Base-by-base conservation (phyloP, 1,140 invertebrate species). In the Eupristina koningsbergeri region DNA sequence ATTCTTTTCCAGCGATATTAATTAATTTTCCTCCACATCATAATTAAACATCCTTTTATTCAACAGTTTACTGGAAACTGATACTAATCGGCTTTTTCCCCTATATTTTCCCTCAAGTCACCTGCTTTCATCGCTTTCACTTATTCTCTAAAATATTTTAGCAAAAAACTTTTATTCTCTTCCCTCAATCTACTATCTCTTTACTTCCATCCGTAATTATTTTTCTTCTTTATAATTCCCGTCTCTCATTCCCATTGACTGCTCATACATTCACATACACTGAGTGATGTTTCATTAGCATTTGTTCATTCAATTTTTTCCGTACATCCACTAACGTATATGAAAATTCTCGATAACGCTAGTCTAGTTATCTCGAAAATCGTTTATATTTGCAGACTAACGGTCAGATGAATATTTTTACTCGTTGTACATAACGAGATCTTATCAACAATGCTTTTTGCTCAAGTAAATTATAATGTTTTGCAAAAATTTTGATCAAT, bases 131-230 rank as follows among this genome's bases (percentile, higher is more conserved):
- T 74, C 64, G 47, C 71, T 75, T 75, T 74, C 50, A 63, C 80
- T 47, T 61, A 22, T 81, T 41, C 67, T 58, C 69, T 53, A 9
- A 29, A 17, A 31, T 13, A 13, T 50, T 50, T 7, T 47, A 41
- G 53, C 34, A 53, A 22, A 80, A n/a, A 50, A 71, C 3, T 53
- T 58, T 61, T 19, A 39, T 58, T 76, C 53, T 36, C 61, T 53
- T 7, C 31, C 29, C 22, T 71, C 15, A 39, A n/a, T 29, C 31
- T 34, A 36, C n/a, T 34, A 71, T 15, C 61, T 29, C 34, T 69
- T 36, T 36, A 80, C 45, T 53, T 80, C 47, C 29, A 80, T 71
- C 15, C 64, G 47, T 64, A 80, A 53, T 80, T 80, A 80, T 80
- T 53, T 15, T 11, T 45, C 17, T 80, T 71, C 78, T 80, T 71